Conservation (phyloP, 2,888 invertebrate species). For the Phytoseiulus persimilis region DNA sequence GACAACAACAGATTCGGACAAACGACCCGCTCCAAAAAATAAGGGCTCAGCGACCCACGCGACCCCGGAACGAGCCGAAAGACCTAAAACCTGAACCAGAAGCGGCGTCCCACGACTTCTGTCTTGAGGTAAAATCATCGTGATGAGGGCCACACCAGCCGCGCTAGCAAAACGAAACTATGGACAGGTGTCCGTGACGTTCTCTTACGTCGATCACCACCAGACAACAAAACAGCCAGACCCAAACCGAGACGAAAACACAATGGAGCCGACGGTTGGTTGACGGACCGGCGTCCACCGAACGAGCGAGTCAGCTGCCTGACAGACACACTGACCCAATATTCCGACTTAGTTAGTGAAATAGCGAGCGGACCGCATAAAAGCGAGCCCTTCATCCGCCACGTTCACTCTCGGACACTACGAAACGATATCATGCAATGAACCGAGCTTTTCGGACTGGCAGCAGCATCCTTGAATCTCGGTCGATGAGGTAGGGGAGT, state of each 20-base stretch:
- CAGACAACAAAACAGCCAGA: background rate
- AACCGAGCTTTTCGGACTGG: too few relatives aligned
- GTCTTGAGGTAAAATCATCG: background rate
- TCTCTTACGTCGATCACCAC: background rate
- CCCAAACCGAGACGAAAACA: too few relatives aligned
- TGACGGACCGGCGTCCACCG: background rate
- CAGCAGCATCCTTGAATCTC: too few relatives aligned
- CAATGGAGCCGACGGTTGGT: background rate
- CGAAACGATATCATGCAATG: too few relatives aligned
- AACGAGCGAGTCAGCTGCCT: background rate
- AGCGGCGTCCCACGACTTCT: background rate
- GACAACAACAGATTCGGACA: background rate
- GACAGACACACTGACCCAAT: background rate
- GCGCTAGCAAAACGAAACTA: background rate
- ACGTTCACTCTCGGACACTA: too few relatives aligned
- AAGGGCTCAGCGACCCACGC: background rate
- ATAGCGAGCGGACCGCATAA: background rate
- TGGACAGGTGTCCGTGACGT: background rate
- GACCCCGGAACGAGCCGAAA: background rate
- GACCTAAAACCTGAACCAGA: constrained; percentile 5
- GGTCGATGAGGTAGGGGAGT: too few relatives aligned
- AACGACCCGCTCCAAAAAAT: background rate
- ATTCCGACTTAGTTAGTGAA: background rate
- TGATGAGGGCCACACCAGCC: background rate
- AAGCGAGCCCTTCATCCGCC: too few relatives aligned